These are phyloP conservation scores for Eudyptes chrysolophus DNA, from an alignment of 2,113 vertebrate species.

Conservation along the genomic window DNA sequence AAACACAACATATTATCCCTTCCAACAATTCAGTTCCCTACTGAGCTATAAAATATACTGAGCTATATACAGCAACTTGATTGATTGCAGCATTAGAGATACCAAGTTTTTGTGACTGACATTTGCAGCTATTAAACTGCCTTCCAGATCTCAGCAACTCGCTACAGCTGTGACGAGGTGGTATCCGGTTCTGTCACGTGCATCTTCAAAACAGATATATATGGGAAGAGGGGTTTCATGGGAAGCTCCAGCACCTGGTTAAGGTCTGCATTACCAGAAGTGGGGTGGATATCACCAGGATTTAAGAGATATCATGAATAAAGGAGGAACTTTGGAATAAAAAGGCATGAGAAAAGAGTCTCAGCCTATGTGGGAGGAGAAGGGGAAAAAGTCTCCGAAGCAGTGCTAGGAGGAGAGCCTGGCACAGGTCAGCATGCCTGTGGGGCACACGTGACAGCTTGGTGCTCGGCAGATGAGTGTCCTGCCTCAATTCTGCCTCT, in stretches of 20 bases:
- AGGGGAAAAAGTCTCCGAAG: neutral
- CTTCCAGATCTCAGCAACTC: neutral
- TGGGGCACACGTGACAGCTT: neutral
- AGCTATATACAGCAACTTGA: neutral
- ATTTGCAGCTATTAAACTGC: neutral
- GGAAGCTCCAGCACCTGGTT: neutral
- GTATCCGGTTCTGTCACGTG: rapidly evolving
- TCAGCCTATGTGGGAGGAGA: neutral
- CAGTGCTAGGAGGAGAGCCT: neutral
- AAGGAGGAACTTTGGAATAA: neutral
- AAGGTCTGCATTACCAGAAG: neutral
- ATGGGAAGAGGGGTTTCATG: neutral
- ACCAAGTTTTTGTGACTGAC: neutral
- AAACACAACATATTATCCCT: neutral
- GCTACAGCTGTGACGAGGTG: neutral
- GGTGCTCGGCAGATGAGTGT: neutral
- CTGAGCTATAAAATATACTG: neutral
- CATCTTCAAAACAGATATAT: neutral
- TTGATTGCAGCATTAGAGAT: neutral
- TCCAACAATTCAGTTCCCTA: neutral
- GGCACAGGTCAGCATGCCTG: neutral
- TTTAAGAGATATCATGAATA: neutral
- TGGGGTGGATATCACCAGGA: neutral
- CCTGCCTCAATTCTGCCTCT: neutral
- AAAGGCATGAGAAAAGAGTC: neutral